Conservation (phyloP, 2,797 vertebrate species). For the Vultur gryphus region DNA sequence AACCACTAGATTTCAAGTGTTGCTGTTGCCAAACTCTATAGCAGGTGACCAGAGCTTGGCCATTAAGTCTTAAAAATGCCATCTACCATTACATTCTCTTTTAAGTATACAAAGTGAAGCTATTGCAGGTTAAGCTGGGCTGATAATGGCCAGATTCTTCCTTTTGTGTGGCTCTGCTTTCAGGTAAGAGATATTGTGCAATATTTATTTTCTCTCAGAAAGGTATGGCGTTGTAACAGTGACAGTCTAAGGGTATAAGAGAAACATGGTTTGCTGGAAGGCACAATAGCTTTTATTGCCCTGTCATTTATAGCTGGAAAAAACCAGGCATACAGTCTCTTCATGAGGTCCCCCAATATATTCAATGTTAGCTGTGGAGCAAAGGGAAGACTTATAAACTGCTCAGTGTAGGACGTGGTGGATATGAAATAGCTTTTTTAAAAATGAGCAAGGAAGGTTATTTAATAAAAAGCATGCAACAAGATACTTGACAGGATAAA, state of each 20-base stretch:
- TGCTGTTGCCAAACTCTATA: background rate
- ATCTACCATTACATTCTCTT: background rate
- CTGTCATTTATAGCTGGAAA: background rate
- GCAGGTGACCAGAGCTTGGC: background rate
- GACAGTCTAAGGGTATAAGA: background rate
- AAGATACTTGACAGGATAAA: background rate
- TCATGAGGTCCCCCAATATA: background rate
- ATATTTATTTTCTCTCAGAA: background rate
- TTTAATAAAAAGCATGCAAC: background rate
- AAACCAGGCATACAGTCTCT: background rate
- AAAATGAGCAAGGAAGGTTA: background rate
- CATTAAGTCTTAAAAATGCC: background rate
- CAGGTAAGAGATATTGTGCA: background rate
- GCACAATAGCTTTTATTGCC: background rate
- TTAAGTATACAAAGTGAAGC: background rate
- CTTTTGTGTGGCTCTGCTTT: background rate
- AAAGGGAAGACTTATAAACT: background rate
- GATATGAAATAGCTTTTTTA: background rate
- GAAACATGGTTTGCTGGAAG: background rate
- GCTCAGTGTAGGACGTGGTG: background rate
- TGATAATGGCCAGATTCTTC: background rate
- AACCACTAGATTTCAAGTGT: background rate
- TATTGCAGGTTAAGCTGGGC: background rate
- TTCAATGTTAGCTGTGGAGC: background rate
- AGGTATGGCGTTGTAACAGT: background rate